Base-by-base conservation (phyloP, 2,113 vertebrate genomes). In the Daphoenositta chrysoptera region DNA sequence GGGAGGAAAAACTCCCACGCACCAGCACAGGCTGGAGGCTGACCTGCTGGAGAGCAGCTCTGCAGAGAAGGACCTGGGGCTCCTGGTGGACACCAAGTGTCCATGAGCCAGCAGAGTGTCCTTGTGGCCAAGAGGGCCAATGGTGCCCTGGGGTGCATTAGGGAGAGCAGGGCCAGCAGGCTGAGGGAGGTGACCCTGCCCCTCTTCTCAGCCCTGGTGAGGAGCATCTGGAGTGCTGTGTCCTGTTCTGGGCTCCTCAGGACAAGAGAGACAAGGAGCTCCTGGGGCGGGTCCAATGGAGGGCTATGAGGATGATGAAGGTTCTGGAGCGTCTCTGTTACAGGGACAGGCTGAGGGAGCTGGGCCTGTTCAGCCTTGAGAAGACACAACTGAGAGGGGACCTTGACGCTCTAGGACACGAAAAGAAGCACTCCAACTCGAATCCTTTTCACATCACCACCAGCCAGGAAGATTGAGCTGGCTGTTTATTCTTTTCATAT, bases 111-210 rank as follows among this genome's bases (percentile, higher is more conserved):
- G n/a, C 30, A 48, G 30, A 48, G 30, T 40, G 48, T 0, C n/a
- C 30, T 14, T 54, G 40, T 40, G 40, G 47, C 5, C 40, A 22
- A n/a, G 33, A 39, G 13, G 16, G 20, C 6, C 40, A 70, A 0
- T 3, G 40, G 30, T 21, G 31, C 9, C 33, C 56, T 30, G 56
- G 40, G 16, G 16, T 26, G 4, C 14, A 4, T 21, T 21, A 47
- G 75, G 56, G 3, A 47, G 4, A 63, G 0, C 35, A 7, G 0
- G 54, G n/a, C 0, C 48, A 35, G 2, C 30, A 79, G 30, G 5
- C 1, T 2, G 2, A 63, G n/a, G 40, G 15, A 30, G 30, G 11
- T 63, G 75, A 40, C 13, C 24, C 56, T 71, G 48, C 16, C 9
- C 13, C 30, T 87, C 40, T 30, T 1, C n/a, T 40, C 56, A 87